Evolutionary conservation across 2,113 vertebrate species (phyloP), one percentile per base, ranked within the genome.

Genomic region (Apodemus speciosus): DNA sequence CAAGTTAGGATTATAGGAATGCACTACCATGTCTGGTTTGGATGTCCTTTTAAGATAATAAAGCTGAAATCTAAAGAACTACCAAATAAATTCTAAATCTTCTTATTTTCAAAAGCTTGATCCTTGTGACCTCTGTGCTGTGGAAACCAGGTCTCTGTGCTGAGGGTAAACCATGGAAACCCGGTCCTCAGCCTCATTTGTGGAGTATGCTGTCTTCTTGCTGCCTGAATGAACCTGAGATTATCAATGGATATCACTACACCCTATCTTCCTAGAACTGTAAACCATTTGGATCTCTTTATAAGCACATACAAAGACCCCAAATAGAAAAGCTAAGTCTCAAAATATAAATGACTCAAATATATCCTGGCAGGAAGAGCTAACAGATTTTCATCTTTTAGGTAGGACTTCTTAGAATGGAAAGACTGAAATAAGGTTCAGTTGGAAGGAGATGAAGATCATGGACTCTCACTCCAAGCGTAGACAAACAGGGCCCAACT

Each of bases 51-150:
- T 62, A 46, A 81, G 30, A 85, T 25, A 77, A 51, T 14, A 58
- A 77, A 83, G 7, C 64, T 14, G 2, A 87, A 62, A 43, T 64
- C n/a, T 14, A 90, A 86, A 56, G 15, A 88, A 66, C 51, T 64
- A 8, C n/a, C 76, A 27, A 69, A 90, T 49, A 87, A 81, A 81
- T 75, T 85, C 21, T 27, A 66, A 90, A 11, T 9, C 3, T 16
- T 83, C 66, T 49, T 27, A 92, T 14, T 92, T 87, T 83, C 81
- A 92, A n/a, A 86, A 76, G n/a, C 15, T 85, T 75, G 38, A 3
- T 49, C 2, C 46, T 40, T 13, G 5, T 76, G 35, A 75, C 60
- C 71, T 6, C 3, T 11, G 0, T 38, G 5, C 27, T 60, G 10
- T 2, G 9, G 51, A 75, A 14, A 84, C 2, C 32, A 30, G 32